Evolutionary conservation across 2,113 vertebrate species (phyloP).

Genomic region (Mormyrus lacerda): DNA sequence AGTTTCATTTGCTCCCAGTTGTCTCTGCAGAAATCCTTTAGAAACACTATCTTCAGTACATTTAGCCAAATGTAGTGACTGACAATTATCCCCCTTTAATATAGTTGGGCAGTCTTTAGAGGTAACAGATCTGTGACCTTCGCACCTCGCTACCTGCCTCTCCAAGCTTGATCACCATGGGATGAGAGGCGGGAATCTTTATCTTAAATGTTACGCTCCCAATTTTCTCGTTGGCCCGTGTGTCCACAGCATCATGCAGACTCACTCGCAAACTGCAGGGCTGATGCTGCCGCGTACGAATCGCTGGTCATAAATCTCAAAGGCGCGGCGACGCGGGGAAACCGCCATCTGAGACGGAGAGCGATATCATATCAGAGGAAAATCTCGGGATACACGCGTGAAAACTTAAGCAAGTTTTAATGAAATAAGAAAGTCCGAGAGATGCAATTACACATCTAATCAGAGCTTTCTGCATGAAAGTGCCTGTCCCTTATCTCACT

Average conservation of each 20-base stretch:
- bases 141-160: neutral
- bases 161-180: neutral
- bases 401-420: constrained; percentile 47
- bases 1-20: neutral
- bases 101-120: neutral
- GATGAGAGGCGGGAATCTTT: neutral
- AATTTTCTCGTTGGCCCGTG: neutral
- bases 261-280: no score
- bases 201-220: neutral
- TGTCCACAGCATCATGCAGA: neutral
- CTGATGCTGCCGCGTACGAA: neutral
- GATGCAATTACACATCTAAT: constrained; percentile 69
- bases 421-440: constrained; percentile 40
- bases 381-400: constrained; percentile 52
- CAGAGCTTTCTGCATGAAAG: constrained; percentile 63
- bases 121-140: neutral
- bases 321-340: neutral
- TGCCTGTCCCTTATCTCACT: constrained; percentile 54
- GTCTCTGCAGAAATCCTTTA: neutral
- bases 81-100: neutral
- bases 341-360: neutral
- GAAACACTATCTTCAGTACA: neutral
- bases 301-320: neutral
- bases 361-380: neutral
- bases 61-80: neutral